Conservation (phyloP, 2,113 vertebrate species). For the Lamprologus sp. region DNA sequence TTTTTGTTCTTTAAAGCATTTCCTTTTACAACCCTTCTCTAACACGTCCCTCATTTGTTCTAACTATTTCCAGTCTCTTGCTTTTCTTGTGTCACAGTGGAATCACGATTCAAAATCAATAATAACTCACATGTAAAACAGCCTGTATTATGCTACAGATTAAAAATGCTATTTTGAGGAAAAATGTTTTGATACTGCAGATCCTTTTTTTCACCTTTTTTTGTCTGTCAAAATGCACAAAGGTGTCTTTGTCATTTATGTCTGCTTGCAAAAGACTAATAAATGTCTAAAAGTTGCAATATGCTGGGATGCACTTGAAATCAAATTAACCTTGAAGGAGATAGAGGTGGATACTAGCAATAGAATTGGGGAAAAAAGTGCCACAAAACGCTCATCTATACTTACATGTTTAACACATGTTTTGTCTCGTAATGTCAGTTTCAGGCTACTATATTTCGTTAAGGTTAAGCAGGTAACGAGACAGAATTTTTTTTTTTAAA, state of each 20-base stretch:
- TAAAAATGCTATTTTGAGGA: fast-evolving
- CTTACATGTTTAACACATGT: background rate
- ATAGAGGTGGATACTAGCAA: background rate
- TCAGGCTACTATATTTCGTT: background rate
- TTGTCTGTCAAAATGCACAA: background rate
- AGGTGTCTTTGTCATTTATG: background rate
- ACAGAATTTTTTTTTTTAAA: fast-evolving
- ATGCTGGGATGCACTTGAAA: fast-evolving
- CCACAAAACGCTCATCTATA: background rate
- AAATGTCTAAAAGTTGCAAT: background rate
- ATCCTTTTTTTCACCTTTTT: background rate
- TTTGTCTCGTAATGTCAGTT: background rate
- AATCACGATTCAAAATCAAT: background rate
- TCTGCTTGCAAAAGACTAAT: background rate
- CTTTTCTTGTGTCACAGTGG: background rate
- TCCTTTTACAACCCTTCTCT: background rate
- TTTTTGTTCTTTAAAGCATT: background rate
- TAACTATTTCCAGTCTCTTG: background rate
- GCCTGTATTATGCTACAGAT: background rate
- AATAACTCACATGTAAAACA: background rate
- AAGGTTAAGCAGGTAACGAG: fast-evolving
- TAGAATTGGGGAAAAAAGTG: fast-evolving
- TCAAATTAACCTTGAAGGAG: background rate
- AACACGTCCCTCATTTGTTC: background rate
- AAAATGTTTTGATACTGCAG: background rate